Percentiles rank a stretch among this genome's conserved stretches.
phyloP scores from a whole-genome alignment of 1,140 invertebrate species.

The Drosophila nigrodunni region DNA sequence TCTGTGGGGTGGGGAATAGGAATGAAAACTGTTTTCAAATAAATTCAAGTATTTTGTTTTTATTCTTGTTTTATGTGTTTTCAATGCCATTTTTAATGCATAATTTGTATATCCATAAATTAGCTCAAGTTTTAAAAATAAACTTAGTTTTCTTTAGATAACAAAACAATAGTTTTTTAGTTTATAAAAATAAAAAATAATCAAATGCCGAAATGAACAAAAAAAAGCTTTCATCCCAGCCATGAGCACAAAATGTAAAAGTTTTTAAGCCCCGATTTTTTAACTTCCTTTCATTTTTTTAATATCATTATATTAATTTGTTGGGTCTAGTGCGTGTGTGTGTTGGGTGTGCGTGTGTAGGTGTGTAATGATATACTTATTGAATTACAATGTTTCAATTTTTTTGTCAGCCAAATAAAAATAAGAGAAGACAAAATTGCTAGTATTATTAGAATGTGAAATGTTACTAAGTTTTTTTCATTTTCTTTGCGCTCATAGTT shows the following conservation, averaged over 20 bases:
- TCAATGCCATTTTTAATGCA: conserved; percentile 27
- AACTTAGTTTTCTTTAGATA: conserved; percentile 15
- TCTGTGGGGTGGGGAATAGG: neutral
- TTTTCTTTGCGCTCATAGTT: conserved; percentile 33
- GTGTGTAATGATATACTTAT: conserved; percentile 7
- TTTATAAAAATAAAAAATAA: neutral
- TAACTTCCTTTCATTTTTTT: neutral
- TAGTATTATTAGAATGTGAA: too few species aligned
- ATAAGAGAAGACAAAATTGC: conserved; percentile 1
- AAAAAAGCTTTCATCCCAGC: conserved; percentile 18
- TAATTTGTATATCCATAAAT: conserved; percentile 31
- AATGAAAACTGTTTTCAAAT: conserved; percentile 1
- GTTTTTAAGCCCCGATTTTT: too few species aligned
- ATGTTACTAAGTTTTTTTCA: conserved; percentile 5
- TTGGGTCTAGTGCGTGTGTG: neutral
- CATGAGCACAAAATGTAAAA: conserved; percentile 32
- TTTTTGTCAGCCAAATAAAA: conserved; percentile 20
- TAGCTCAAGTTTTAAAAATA: conserved; percentile 26
- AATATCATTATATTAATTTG: conserved; percentile 20
- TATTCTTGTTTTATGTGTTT: conserved; percentile 9
- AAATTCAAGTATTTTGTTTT: conserved; percentile 11
- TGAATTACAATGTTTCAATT: conserved; percentile 42
- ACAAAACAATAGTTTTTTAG: conserved; percentile 9
- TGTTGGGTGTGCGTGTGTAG: conserved; percentile 4
- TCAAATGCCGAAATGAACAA: conserved; percentile 26